A percentile compares a stretch with the other conserved stretches of the same genome.
Conservation (phyloP, 2,113 vertebrate species). For the Pterophyllum scalare region DNA sequence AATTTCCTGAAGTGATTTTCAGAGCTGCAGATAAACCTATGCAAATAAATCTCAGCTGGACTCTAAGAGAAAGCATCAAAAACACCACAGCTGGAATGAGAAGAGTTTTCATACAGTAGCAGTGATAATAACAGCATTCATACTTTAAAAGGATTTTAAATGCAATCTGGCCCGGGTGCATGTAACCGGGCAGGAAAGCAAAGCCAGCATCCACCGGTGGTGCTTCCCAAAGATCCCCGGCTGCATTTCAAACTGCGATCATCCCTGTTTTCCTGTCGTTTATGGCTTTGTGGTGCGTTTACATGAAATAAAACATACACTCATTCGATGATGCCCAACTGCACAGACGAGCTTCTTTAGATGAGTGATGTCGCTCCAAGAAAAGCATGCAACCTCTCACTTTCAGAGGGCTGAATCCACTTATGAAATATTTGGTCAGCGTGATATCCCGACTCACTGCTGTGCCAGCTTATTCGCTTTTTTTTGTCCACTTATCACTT, state of each 20-base stretch:
- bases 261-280: not conserved
- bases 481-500: not conserved
- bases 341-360: slow-evolving; percentile 39
- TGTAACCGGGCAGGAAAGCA: not conserved
- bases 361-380: slow-evolving; percentile 50
- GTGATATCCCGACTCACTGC: not conserved
- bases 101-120: not conserved
- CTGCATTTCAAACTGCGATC: not conserved
- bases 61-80: not conserved
- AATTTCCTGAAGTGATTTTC: not conserved
- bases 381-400: slow-evolving; percentile 64
- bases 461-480: not conserved
- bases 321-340: slow-evolving; percentile 16
- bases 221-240: not conserved
- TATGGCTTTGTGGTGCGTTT: slow-evolving; percentile 63
- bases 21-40: not conserved
- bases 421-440: slow-evolving; percentile 28
- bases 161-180: not conserved
- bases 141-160: slow-evolving; percentile 13
- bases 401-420: not conserved
- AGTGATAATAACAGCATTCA: not conserved
- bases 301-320: slow-evolving; percentile 15
- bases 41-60: slow-evolving; percentile 26
- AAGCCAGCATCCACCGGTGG: not conserved
- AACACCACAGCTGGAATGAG: not conserved